A percentile compares a stretch with the other conserved stretches of the same genome.
Conservation (phyloP, 2,113 vertebrate species). For the Eudyptes chrysolophus region DNA sequence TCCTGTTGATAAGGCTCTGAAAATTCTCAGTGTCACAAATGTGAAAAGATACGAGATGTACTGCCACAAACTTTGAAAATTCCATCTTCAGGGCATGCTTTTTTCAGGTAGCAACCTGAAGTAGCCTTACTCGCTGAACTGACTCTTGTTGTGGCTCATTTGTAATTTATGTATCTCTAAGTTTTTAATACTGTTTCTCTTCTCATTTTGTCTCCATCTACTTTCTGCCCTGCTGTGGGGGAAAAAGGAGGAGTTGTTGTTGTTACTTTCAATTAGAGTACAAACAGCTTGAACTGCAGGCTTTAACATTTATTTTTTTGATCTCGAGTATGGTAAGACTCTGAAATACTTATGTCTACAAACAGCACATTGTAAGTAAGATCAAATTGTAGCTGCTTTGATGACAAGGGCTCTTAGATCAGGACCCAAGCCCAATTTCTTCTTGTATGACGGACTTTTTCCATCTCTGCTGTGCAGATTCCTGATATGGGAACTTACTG, state of each 20-base stretch:
- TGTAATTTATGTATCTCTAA: not conserved
- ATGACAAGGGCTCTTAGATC: not conserved
- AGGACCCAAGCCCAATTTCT: not conserved
- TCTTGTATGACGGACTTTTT: not conserved
- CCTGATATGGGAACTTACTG: not conserved
- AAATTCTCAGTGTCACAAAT: not conserved
- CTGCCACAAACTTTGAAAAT: not conserved
- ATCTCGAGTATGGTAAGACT: not conserved
- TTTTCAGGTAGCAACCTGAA: not conserved
- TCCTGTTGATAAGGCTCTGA: not conserved
- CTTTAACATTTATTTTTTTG: not conserved
- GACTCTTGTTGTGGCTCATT: not conserved
- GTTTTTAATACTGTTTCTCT: not conserved
- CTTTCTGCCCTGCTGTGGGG: not conserved
- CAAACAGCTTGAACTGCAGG: not conserved
- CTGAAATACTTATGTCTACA: not conserved
- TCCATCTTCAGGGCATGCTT: not conserved
- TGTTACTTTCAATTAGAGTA: not conserved
- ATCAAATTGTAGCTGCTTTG: not conserved
- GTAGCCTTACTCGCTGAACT: not conserved
- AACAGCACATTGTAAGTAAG: not conserved
- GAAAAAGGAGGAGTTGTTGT: not conserved
- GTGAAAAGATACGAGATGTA: not conserved
- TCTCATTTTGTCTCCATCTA: not conserved
- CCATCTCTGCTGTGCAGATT: not conserved